phyloP scores from a whole-genome alignment of 2,113 vertebrate genomes.

The Mobula birostris region DNA sequence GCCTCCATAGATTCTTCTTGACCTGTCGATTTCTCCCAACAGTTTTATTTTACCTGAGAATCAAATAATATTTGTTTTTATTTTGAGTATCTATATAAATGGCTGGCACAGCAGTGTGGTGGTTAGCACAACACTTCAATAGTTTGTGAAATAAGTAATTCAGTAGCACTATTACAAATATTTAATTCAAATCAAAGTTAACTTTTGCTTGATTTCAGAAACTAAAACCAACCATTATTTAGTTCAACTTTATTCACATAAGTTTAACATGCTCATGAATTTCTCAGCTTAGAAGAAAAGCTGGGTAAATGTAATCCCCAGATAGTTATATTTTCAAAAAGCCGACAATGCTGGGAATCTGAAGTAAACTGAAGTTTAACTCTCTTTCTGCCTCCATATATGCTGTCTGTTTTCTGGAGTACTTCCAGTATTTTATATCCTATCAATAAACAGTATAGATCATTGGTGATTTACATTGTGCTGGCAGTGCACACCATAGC shows the following conservation, averaged over 20 bases:
- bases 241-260: not conserved
- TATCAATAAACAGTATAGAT: too few species aligned
- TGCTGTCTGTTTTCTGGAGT: too few species aligned
- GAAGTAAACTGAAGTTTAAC: too few species aligned
- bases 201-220: not conserved
- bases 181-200: not conserved
- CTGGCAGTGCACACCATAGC: not conserved
- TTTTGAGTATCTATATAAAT: not conserved
- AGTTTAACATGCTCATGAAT: not conserved
- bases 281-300: not conserved
- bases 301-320: not conserved
- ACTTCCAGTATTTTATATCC: too few species aligned
- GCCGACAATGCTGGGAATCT: too few species aligned
- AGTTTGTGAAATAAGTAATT: not conserved
- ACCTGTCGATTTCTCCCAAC: too few species aligned
- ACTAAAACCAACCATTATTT: not conserved
- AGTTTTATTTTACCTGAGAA: too few species aligned
- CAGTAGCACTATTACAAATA: not conserved
- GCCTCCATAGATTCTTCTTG: too few species aligned
- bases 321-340: not conserved
- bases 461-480: not conserved
- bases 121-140: not conserved
- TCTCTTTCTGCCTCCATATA: too few species aligned
- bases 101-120: too few species aligned
- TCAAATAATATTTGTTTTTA: too few species aligned